Conservation (phyloP, 2,113 vertebrate species). For the Tragulus kanchil region DNA sequence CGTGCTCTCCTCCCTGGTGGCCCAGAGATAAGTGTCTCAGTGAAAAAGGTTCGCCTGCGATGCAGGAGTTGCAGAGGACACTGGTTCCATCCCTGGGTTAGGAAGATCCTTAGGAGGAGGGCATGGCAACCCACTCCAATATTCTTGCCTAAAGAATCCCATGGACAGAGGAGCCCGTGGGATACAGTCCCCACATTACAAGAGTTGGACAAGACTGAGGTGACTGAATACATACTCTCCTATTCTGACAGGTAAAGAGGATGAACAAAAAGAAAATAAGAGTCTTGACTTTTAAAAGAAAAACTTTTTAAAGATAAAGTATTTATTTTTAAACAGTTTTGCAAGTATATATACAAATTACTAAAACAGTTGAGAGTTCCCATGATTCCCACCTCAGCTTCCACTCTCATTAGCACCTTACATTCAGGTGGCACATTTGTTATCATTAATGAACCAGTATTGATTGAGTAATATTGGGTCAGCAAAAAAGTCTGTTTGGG, state of each 20-base stretch:
- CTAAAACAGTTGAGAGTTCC: neutral
- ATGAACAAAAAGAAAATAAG: neutral
- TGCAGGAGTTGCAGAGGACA: no score
- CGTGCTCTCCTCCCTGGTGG: neutral
- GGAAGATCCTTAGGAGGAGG: no score
- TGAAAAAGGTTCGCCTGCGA: no score
- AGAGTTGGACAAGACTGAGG: neutral
- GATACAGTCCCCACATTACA: no score
- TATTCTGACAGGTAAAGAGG: neutral
- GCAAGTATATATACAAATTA: neutral
- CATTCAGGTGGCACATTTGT: neutral
- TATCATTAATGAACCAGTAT: neutral
- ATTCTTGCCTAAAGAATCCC: no score
- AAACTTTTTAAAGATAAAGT: neutral
- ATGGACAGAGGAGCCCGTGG: no score
- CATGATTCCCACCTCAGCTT: neutral
- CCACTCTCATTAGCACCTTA: neutral
- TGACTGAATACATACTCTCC: neutral
- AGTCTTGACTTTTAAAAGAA: neutral
- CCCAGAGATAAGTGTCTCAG: no score
- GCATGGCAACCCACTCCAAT: no score
- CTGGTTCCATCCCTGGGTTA: no score
- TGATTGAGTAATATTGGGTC: neutral
- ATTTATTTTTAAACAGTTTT: neutral
- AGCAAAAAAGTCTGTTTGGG: neutral